phyloP scores from a whole-genome alignment of 2,888 invertebrate genomes.

The Sinodicranocentrus sp. region DNA sequence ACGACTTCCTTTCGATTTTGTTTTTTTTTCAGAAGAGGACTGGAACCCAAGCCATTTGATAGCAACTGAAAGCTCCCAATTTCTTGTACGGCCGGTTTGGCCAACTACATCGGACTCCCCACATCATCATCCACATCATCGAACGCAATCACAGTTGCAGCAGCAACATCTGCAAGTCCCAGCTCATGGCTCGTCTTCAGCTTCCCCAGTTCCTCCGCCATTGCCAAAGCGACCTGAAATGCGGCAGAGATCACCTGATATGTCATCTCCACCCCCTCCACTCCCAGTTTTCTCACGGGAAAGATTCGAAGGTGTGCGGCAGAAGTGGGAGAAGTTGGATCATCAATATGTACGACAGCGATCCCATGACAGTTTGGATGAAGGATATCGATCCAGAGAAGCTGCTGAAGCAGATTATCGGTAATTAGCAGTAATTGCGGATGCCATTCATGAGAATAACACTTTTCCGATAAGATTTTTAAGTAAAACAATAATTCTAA shows the following conservation, averaged over 20 bases:
- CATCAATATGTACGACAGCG: slow-evolving; percentile 75
- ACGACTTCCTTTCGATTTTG: neutral
- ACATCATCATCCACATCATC: slow-evolving; percentile 79
- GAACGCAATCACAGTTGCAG: slow-evolving; percentile 77
- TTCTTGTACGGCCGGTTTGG: slow-evolving; percentile 80
- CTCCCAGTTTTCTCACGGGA: slow-evolving; percentile 74
- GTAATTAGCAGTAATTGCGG: slow-evolving; percentile 15
- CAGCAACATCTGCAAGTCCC: slow-evolving; percentile 77
- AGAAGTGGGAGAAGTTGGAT: slow-evolving; percentile 76
- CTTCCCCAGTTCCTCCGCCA: slow-evolving; percentile 77
- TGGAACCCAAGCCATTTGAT: slow-evolving; percentile 81
- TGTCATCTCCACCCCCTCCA: slow-evolving; percentile 78
- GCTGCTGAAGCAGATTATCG: slow-evolving; percentile 76
- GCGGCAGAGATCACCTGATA: slow-evolving; percentile 74
- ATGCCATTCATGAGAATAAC: neutral
- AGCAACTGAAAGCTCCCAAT: slow-evolving; percentile 80
- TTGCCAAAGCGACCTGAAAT: slow-evolving; percentile 77
- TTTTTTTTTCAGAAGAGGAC: slow-evolving; percentile 85
- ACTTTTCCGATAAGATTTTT: no score
- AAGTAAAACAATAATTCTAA: no score
- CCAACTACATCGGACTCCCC: slow-evolving; percentile 50
- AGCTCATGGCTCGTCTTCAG: slow-evolving; percentile 39
- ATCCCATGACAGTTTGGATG: slow-evolving; percentile 76
- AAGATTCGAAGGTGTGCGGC: slow-evolving; percentile 75
- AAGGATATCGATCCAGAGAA: slow-evolving; percentile 76